phyloP scores from a whole-genome alignment of 2,888 invertebrate species.

The Cantharis nigra region DNA sequence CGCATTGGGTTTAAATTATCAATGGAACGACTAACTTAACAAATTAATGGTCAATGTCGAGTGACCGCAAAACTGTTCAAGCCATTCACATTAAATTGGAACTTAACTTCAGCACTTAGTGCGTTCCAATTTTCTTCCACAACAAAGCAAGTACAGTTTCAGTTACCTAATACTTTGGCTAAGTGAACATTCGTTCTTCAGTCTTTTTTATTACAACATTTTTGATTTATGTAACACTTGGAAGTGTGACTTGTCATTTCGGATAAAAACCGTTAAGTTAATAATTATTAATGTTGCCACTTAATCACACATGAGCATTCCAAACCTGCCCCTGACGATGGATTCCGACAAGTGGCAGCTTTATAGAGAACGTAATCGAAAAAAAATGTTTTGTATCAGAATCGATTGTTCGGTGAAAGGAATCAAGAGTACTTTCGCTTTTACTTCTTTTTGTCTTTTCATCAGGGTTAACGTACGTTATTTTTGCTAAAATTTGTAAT shows the following conservation, averaged over 20 bases:
- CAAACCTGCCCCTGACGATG: not conserved
- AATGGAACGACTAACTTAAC: not conserved
- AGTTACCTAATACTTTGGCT: not conserved
- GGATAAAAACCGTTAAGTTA: not conserved
- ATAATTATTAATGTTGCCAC: not conserved
- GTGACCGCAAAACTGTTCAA: not conserved
- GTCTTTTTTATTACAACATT: not conserved
- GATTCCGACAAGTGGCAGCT: not conserved
- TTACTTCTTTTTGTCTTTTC: conserved; percentile 6
- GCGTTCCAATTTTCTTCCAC: not conserved
- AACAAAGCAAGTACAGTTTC: not conserved
- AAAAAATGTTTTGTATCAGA: not conserved
- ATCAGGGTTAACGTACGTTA: not conserved
- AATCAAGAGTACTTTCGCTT: conserved; percentile 24
- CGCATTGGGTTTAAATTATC: too few relatives aligned
- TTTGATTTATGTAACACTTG: not conserved
- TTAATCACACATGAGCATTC: not conserved
- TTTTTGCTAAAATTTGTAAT: not conserved
- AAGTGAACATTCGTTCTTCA: not conserved
- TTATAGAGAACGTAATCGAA: not conserved
- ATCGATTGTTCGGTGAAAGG: conserved; percentile 14
- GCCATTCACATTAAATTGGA: not conserved
- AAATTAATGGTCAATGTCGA: not conserved
- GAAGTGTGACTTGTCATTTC: not conserved
- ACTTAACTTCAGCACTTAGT: not conserved